A percentile compares a stretch with the other conserved stretches of the same genome.
phyloP scores from a whole-genome alignment of 1,140 invertebrate genomes.

The Drosophila sp. region DNA sequence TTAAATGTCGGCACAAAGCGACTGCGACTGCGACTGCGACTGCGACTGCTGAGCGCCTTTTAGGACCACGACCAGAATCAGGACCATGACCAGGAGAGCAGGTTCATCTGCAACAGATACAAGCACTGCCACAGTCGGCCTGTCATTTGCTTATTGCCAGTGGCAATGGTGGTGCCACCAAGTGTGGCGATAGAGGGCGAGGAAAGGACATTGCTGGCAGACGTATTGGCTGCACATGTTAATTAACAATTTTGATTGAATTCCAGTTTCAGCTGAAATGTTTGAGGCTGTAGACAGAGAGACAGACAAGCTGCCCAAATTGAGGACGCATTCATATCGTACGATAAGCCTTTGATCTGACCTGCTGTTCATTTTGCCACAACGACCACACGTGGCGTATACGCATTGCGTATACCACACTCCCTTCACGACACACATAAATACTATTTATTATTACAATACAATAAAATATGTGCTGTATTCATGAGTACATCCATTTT shows the following conservation, averaged over 20 bases:
- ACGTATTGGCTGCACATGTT: slow-evolving; percentile 56
- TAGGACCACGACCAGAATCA: too few relatives aligned
- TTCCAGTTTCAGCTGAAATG: slow-evolving; percentile 65
- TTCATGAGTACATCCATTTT: slow-evolving; percentile 17
- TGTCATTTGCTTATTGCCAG: slow-evolving; percentile 14
- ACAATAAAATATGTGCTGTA: not conserved
- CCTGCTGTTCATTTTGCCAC: too few relatives aligned
- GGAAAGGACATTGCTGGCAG: not conserved
- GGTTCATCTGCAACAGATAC: not conserved
- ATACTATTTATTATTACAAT: slow-evolving; percentile 36
- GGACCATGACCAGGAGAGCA: too few relatives aligned
- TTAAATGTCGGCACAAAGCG: slow-evolving; percentile 56
- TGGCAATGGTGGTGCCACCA: not conserved
- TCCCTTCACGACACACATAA: too few relatives aligned
- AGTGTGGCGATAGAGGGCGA: too few relatives aligned
- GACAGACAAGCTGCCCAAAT: not conserved
- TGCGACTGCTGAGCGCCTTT: not conserved
- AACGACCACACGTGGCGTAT: too few relatives aligned
- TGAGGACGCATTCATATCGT: not conserved
- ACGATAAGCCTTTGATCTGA: not conserved
- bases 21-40: too few relatives aligned
- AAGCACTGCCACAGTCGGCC: not conserved
- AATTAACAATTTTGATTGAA: slow-evolving; percentile 73
- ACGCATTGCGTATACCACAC: slow-evolving; percentile 11
- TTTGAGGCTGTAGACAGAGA: slow-evolving; percentile 17